Conservation (phyloP, 2,113 vertebrate species). For the Tachysurus fulvidraco region DNA sequence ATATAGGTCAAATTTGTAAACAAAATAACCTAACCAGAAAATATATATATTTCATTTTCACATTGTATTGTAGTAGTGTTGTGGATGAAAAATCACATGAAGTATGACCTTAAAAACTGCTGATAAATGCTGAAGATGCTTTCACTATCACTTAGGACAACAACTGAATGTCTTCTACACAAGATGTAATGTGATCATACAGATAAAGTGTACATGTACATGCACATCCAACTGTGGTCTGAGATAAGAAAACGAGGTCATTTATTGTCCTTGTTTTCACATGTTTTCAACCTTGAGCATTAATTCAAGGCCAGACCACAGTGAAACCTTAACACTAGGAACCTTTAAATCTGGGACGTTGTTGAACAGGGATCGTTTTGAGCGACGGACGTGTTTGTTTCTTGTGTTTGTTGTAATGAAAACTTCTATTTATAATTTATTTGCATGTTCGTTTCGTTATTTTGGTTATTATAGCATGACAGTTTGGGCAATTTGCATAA, state of each 20-base stretch:
- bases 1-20: too few relatives aligned
- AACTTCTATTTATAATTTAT: background rate
- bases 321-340: background rate
- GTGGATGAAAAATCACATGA: too few relatives aligned
- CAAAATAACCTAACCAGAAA: too few relatives aligned
- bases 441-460: background rate
- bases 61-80: too few relatives aligned
- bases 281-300: background rate
- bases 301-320: background rate
- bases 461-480: background rate
- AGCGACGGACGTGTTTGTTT: background rate
- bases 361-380: background rate
- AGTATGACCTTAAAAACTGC: too few relatives aligned
- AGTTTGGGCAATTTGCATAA: background rate
- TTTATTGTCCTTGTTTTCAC: slow-evolving; percentile 4
- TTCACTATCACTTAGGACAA: background rate
- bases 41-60: too few relatives aligned
- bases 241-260: slow-evolving; percentile 3
- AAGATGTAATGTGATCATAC: background rate
- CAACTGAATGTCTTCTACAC: background rate
- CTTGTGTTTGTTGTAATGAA: background rate
- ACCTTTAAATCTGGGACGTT: background rate
- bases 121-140: background rate
- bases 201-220: background rate
- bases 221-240: background rate